Evolutionary conservation across 2,113 vertebrate species (phyloP).

Genomic region (Crotalus helleri): DNA sequence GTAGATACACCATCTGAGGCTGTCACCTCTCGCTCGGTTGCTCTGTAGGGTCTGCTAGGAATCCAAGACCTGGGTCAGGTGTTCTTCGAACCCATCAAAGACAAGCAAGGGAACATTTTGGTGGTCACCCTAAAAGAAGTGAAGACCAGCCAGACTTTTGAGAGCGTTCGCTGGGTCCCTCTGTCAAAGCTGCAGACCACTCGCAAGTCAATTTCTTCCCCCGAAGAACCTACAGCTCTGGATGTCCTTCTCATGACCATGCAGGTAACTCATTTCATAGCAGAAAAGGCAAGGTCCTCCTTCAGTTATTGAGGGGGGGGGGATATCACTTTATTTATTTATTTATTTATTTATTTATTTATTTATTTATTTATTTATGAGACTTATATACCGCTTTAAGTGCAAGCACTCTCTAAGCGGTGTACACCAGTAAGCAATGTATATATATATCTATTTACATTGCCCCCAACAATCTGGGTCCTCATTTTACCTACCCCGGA

Average conservation of each 20-base stretch:
- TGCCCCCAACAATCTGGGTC: too few species aligned
- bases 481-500: too few species aligned
- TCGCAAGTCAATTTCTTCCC: slow-evolving; percentile 84
- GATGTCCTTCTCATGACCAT: slow-evolving; percentile 83
- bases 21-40: neutral
- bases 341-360: too few species aligned
- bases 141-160: slow-evolving; percentile 74
- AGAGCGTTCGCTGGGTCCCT: slow-evolving; percentile 81
- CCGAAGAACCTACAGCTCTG: slow-evolving; percentile 83
- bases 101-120: slow-evolving; percentile 89
- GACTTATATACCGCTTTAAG: too few species aligned
- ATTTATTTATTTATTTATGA: too few species aligned
- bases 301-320: neutral
- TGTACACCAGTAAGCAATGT: too few species aligned
- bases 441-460: too few species aligned
- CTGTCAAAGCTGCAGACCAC: slow-evolving; percentile 83
- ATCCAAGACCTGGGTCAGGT: slow-evolving; percentile 86
- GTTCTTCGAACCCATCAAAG: slow-evolving; percentile 86
- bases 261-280: slow-evolving; percentile 65
- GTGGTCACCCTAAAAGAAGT: slow-evolving; percentile 85
- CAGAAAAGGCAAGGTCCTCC: neutral
- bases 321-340: neutral
- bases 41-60: slow-evolving; percentile 77
- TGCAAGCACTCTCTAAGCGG: too few species aligned
- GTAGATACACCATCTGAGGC: accelerated